Evolutionary conservation across 2,113 vertebrate species (phyloP).

Genomic region (Zosterops pallidus): DNA sequence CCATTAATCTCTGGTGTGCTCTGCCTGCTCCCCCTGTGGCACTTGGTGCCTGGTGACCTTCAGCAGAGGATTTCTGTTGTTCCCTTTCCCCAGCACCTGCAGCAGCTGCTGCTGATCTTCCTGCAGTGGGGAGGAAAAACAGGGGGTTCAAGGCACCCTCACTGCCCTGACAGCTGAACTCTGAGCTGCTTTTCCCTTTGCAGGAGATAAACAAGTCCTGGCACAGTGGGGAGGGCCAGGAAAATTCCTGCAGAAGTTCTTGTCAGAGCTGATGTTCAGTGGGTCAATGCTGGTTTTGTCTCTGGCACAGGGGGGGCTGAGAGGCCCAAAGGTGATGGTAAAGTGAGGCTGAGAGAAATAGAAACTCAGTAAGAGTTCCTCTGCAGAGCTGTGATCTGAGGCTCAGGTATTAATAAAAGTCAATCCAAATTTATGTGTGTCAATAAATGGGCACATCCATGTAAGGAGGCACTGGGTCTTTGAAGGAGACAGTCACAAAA

Average conservation of each 20-base stretch:
- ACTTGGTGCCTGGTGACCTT: conserved; percentile 38
- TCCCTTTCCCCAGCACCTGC: background rate
- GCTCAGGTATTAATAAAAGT: background rate
- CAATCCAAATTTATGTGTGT: background rate
- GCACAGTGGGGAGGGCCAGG: background rate
- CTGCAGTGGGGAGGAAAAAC: background rate
- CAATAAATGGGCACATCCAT: fast-evolving
- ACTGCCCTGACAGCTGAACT: background rate
- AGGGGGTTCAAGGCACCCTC: background rate
- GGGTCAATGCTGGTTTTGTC: background rate
- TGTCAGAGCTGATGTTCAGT: background rate
- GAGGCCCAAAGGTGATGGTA: background rate
- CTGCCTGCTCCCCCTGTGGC: background rate
- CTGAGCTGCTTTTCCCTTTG: background rate
- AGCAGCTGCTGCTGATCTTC: background rate
- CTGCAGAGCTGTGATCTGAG: background rate
- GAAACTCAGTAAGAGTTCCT: background rate
- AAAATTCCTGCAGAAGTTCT: background rate
- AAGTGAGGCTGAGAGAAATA: background rate
- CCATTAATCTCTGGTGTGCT: conserved; percentile 22
- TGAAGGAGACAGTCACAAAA: background rate
- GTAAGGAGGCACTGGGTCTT: background rate
- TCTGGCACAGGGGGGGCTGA: background rate
- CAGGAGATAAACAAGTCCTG: background rate
- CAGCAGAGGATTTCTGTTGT: background rate